Evolutionary conservation across 2,113 vertebrate species (phyloP).

Genomic region (Psilopsiagon aurifrons): DNA sequence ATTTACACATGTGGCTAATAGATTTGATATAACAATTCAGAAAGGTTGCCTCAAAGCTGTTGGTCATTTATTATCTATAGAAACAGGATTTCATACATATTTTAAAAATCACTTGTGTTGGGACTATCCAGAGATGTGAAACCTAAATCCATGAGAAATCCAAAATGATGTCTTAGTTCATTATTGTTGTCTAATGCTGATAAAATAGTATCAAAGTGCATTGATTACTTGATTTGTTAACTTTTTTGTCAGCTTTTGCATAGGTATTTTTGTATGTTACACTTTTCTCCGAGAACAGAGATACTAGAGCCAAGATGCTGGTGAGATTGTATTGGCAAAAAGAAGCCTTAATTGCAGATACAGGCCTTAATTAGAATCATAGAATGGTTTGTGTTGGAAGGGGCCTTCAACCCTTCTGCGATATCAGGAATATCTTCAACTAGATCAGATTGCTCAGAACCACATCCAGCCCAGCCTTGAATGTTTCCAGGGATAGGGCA

Average conservation of each 20-base stretch:
- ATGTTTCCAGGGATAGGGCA: background rate
- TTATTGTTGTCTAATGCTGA: background rate
- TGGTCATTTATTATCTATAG: background rate
- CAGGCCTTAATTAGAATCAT: background rate
- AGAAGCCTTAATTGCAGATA: background rate
- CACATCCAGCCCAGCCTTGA: background rate
- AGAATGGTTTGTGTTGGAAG: background rate
- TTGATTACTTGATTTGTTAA: background rate
- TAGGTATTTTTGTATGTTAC: background rate
- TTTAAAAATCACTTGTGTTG: background rate
- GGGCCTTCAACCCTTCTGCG: background rate
- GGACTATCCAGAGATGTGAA: background rate
- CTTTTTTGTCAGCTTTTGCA: background rate
- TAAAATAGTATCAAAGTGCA: background rate
- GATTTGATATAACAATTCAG: background rate
- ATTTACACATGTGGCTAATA: background rate
- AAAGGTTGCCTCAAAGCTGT: background rate
- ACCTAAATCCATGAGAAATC: background rate
- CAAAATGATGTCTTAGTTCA: background rate
- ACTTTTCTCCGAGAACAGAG: background rate
- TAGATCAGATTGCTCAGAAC: background rate
- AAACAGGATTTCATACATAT: background rate
- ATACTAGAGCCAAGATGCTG: background rate
- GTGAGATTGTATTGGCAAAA: background rate
- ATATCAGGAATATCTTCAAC: background rate